These are phyloP conservation scores for Propithecus coquereli DNA, from an alignment of 2,113 vertebrate species.

Conservation along the genomic window DNA sequence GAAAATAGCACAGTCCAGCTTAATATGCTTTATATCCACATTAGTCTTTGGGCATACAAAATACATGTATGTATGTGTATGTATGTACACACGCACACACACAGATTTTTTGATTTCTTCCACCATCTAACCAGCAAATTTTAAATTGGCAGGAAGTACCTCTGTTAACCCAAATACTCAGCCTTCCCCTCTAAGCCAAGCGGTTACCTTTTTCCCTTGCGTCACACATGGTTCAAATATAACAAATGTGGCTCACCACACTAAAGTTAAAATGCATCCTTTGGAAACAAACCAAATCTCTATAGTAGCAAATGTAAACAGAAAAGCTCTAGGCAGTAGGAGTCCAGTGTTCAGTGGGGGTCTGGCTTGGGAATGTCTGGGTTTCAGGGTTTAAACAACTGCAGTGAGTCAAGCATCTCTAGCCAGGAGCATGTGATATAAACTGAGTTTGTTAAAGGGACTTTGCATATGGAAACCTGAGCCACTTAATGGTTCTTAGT, in stretches of 20 bases:
- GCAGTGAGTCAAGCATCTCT: conserved; percentile 1
- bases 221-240: conserved; percentile 64
- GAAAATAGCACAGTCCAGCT: neutral
- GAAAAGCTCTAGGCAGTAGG: conserved; percentile 27
- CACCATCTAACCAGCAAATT: conserved; percentile 15
- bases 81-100: neutral
- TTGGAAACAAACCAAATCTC: conserved; percentile 63
- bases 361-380: neutral
- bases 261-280: conserved; percentile 64
- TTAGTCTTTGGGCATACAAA: neutral
- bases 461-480: neutral
- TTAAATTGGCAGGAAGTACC: conserved; percentile 38
- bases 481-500: conserved; percentile 25
- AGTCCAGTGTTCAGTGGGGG: neutral
- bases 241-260: conserved; percentile 68
- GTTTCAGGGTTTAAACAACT: conserved; percentile 50
- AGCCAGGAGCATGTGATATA: neutral
- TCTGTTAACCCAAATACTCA: neutral
- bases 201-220: conserved; percentile 29
- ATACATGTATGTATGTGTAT: neutral
- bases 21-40: conserved; percentile 12
- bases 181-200: neutral
- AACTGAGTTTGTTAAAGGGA: conserved; percentile 28
- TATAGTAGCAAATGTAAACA: conserved; percentile 64
- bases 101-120: neutral